Percentiles rank a stretch among this genome's conserved stretches.
phyloP scores from a whole-genome alignment of 2,113 vertebrate species.

The Pavo muticus region DNA sequence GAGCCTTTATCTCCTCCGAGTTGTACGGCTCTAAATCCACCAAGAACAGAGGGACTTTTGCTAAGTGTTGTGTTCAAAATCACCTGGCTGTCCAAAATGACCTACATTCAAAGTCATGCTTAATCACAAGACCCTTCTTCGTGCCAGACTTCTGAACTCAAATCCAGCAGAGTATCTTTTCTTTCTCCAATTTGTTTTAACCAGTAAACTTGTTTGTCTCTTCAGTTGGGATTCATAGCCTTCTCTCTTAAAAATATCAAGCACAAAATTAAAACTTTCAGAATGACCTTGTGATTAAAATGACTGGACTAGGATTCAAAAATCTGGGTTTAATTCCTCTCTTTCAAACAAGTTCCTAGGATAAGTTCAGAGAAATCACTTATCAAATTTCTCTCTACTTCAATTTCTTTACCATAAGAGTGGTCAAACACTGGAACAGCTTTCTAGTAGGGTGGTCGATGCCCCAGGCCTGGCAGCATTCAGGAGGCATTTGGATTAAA shows the following conservation, averaged over 20 bases:
- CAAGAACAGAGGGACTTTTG: slow-evolving; percentile 17
- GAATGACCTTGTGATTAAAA: slow-evolving; percentile 24
- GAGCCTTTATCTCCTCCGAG: slow-evolving; percentile 34
- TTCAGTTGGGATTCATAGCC: neutral
- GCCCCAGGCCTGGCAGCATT: neutral
- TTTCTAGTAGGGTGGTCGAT: neutral
- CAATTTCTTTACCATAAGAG: neutral
- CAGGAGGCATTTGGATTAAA: neutral
- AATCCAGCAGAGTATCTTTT: slow-evolving; percentile 34
- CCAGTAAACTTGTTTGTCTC: neutral
- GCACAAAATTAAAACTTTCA: slow-evolving; percentile 18
- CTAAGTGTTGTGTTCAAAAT: slow-evolving; percentile 33
- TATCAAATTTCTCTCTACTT: neutral
- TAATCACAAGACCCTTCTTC: slow-evolving; percentile 53
- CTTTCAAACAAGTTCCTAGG: neutral
- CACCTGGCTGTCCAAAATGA: slow-evolving; percentile 45
- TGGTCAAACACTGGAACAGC: neutral
- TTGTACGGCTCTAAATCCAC: slow-evolving; percentile 3
- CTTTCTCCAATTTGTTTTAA: slow-evolving; percentile 42
- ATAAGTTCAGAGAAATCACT: slow-evolving; percentile 7
- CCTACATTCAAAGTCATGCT: slow-evolving; percentile 61
- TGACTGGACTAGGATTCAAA: neutral
- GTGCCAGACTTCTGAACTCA: slow-evolving; percentile 37
- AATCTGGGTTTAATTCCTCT: neutral
- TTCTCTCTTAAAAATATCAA: slow-evolving; percentile 13